Percentiles rank a stretch among this genome's conserved stretches.
Conservation (phyloP, 2,113 vertebrate genomes). For the Mionectes macconnelli region DNA sequence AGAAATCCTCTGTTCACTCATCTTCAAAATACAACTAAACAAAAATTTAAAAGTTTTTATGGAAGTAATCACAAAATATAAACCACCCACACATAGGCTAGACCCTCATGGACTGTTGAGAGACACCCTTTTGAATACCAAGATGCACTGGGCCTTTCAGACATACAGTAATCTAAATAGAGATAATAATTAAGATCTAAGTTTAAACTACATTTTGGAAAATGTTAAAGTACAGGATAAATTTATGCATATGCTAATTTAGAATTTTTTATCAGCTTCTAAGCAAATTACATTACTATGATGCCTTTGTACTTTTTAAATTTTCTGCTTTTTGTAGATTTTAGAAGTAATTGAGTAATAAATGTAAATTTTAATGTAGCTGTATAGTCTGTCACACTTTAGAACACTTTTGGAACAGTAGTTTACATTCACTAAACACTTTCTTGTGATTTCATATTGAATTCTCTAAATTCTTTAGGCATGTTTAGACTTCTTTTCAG, state of each 20-base stretch:
- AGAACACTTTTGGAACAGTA: too few species aligned
- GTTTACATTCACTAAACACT: too few species aligned
- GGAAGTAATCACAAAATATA: neutral
- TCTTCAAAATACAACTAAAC: neutral
- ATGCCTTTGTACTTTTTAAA: too few species aligned
- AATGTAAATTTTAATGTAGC: too few species aligned
- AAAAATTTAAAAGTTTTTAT: neutral
- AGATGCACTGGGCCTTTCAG: neutral
- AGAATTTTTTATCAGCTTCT: neutral
- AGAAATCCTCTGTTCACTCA: neutral
- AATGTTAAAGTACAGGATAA: neutral
- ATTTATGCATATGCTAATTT: neutral
- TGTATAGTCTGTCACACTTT: too few species aligned
- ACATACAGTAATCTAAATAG: neutral
- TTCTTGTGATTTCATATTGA: too few species aligned
- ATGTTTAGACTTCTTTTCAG: too few species aligned
- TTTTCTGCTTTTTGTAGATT: too few species aligned
- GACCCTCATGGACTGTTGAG: neutral
- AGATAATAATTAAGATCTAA: neutral
- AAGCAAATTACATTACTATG: neutral
- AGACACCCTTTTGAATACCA: neutral
- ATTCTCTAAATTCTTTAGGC: too few species aligned
- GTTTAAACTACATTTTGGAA: neutral
- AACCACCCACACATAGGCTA: neutral
- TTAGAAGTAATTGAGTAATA: too few species aligned